Conservation (phyloP, 2,797 vertebrate genomes). For the Clamator glandarius region DNA sequence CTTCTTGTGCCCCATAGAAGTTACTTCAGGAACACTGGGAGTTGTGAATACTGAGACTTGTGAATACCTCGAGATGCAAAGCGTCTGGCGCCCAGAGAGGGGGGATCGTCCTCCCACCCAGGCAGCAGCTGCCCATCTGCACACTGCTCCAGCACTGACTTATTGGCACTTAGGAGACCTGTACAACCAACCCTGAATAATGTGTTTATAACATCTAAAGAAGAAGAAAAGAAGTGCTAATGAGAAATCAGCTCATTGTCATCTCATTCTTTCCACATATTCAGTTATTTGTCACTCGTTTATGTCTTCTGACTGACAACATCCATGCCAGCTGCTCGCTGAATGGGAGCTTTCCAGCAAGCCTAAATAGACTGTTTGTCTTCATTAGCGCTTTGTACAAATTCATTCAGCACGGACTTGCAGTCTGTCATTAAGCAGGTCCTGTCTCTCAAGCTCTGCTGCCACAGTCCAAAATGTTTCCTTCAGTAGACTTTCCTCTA, state of each 20-base stretch:
- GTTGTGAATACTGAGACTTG: accelerated
- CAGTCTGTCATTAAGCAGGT: constrained; percentile 15
- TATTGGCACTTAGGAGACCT: neutral
- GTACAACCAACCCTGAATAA: constrained; percentile 25
- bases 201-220: constrained; percentile 46
- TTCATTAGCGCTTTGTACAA: constrained; percentile 67
- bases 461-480: neutral
- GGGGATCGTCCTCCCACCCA: accelerated
- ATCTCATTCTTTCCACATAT: constrained; percentile 62
- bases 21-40: neutral
- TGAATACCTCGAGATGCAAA: neutral
- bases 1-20: neutral
- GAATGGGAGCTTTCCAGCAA: constrained; percentile 66
- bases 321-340: constrained; percentile 68
- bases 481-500: neutral
- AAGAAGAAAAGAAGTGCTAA: constrained; percentile 66
- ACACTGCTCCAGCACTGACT: neutral
- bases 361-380: constrained; percentile 67
- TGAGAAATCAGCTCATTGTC: constrained; percentile 71
- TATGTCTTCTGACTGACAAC: constrained; percentile 61
- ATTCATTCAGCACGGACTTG: constrained; percentile 43
- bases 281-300: constrained; percentile 66
- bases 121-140: neutral
- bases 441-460: constrained; percentile 36
- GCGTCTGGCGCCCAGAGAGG: neutral